Conservation (phyloP, 1,140 invertebrate species). For the Procambarus clarkii region DNA sequence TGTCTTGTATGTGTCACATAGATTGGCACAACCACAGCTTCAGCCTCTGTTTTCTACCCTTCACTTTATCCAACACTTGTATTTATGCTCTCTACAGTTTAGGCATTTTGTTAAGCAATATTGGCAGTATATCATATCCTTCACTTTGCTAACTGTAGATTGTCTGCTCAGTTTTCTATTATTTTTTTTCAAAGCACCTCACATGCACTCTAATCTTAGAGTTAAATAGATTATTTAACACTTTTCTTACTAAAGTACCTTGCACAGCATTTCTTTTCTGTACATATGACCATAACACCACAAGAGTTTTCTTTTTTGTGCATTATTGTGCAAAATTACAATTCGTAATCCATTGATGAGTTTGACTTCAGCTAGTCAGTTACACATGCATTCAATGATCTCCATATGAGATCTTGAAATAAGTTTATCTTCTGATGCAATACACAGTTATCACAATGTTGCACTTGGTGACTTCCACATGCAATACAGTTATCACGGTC, state of each 20-base stretch:
- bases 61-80: not conserved
- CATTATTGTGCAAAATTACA: not conserved
- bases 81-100: not conserved
- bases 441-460: not conserved
- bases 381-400: not conserved
- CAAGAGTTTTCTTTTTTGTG: not conserved
- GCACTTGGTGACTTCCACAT: not conserved
- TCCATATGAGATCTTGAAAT: too few relatives aligned
- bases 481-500: too few relatives aligned
- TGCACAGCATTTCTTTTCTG: not conserved
- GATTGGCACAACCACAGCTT: slow-evolving; percentile 51
- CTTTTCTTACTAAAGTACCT: not conserved
- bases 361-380: slow-evolving; percentile 3
- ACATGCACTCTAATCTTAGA: not conserved
- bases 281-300: not conserved
- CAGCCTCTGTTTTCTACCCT: not conserved
- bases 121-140: not conserved
- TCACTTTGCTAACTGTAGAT: not conserved
- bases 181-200: not conserved
- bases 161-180: not conserved
- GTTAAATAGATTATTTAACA: not conserved
- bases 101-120: not conserved
- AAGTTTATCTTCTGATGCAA: not conserved
- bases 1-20: slow-evolving; percentile 25
- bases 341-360: not conserved